These are phyloP conservation scores for Phaethornis superciliosus DNA, from an alignment of 2,113 vertebrate species.

Conservation along the genomic window DNA sequence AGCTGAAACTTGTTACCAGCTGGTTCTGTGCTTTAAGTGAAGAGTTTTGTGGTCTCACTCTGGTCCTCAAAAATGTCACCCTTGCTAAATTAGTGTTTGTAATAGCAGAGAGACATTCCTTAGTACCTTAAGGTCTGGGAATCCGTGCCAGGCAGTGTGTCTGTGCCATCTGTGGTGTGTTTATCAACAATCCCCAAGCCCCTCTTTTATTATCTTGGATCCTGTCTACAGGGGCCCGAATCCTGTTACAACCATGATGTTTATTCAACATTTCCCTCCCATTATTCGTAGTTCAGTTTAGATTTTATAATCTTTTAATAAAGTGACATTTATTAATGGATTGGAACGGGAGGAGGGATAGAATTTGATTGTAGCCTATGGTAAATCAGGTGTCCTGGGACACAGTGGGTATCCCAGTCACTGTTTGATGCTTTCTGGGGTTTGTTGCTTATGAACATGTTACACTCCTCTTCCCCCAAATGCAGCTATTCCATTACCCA, in stretches of 20 bases:
- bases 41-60: slow-evolving; percentile 59
- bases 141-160: neutral
- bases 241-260: neutral
- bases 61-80: slow-evolving; percentile 50
- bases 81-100: neutral
- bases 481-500: neutral
- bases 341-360: neutral
- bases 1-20: slow-evolving; percentile 34
- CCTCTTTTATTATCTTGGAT: neutral
- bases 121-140: neutral
- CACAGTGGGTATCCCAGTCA: rapidly evolving
- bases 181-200: slow-evolving; percentile 16
- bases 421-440: neutral
- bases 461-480: neutral
- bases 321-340: neutral
- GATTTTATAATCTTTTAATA: neutral
- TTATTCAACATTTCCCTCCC: neutral
- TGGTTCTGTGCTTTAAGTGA: slow-evolving; percentile 45
- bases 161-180: slow-evolving; percentile 47
- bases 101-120: slow-evolving; percentile 21
- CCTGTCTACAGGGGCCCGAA: neutral
- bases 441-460: rapidly evolving
- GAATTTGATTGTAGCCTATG: neutral
- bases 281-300: neutral
- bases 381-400: neutral